A percentile compares a stretch with the other conserved stretches of the same genome.
Evolutionary conservation across 2,797 vertebrate genomes (phyloP).

Genomic region (Anabas testudineus): DNA sequence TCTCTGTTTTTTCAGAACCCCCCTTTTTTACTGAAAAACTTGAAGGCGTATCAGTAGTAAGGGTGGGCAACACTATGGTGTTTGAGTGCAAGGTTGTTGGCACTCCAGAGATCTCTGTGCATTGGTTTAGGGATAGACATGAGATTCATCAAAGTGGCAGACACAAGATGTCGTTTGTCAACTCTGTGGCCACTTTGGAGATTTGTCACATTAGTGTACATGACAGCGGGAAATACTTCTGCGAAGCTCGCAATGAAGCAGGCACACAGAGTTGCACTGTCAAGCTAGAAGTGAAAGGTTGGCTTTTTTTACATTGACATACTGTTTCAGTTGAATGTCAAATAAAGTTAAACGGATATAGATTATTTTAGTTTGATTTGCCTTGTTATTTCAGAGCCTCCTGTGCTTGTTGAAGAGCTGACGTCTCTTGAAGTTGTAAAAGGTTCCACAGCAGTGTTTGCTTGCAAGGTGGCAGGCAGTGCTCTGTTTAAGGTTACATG

Average conservation of each 20-base stretch:
- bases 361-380: slow-evolving; percentile 9
- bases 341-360: no score
- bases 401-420: slow-evolving; percentile 87
- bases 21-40: slow-evolving; percentile 91
- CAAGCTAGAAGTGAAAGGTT: slow-evolving; percentile 94
- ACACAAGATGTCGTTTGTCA: slow-evolving; percentile 84
- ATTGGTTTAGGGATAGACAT: slow-evolving; percentile 91
- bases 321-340: background rate
- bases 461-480: slow-evolving; percentile 89
- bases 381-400: slow-evolving; percentile 87
- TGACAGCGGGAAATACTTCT: slow-evolving; percentile 90
- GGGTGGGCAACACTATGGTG: slow-evolving; percentile 84
- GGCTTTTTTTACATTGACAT: slow-evolving; percentile 60
- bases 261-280: slow-evolving; percentile 90
- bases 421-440: slow-evolving; percentile 86
- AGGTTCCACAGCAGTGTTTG: slow-evolving; percentile 85
- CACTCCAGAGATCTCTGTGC: slow-evolving; percentile 88
- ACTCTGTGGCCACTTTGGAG: slow-evolving; percentile 88
- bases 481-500: slow-evolving; percentile 89
- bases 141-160: slow-evolving; percentile 86
- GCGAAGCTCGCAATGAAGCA: slow-evolving; percentile 90
- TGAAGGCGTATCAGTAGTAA: slow-evolving; percentile 86
- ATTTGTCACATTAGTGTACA: slow-evolving; percentile 82
- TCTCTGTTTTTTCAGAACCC: slow-evolving; percentile 83
- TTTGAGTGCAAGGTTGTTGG: slow-evolving; percentile 90